A percentile compares a stretch with the other conserved stretches of the same genome.
Evolutionary conservation across 2,797 vertebrate genomes (phyloP).

Genomic region (Lithobates sylvaticus): DNA sequence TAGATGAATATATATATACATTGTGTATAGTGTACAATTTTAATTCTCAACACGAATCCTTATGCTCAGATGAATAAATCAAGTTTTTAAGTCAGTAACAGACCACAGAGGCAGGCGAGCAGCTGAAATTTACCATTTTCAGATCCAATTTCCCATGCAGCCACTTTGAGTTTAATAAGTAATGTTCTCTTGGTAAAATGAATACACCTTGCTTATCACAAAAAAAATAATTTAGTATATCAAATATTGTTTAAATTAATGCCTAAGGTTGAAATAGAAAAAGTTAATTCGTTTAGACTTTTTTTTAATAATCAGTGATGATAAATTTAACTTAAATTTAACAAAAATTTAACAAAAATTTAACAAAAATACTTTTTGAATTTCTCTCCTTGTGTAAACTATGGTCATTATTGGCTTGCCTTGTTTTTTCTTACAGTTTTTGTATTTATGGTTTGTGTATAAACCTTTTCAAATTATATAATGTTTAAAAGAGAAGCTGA

Average conservation of each 20-base stretch:
- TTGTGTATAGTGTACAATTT: background rate
- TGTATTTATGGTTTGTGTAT: slow-evolving; percentile 14
- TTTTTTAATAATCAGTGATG: slow-evolving; percentile 18
- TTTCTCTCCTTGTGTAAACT: background rate
- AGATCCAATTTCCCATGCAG: slow-evolving; percentile 30
- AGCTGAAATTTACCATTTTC: slow-evolving; percentile 14
- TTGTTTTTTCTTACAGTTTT: background rate
- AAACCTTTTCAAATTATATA: slow-evolving; percentile 29
- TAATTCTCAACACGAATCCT: background rate
- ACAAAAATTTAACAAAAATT: no score
- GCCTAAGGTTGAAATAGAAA: slow-evolving; percentile 22
- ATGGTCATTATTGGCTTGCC: background rate
- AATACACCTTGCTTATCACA: slow-evolving; percentile 17
- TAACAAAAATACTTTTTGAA: slow-evolving; percentile 23
- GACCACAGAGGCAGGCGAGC: slow-evolving; percentile 3
- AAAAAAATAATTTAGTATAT: slow-evolving; percentile 28
- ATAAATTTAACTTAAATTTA: slow-evolving; percentile 18
- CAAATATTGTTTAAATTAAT: slow-evolving; percentile 33
- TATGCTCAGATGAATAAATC: slow-evolving; percentile 5
- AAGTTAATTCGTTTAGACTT: slow-evolving; percentile 31
- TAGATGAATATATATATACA: no score
- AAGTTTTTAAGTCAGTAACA: background rate
- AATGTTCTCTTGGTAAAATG: slow-evolving; percentile 26
- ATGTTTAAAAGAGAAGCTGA: slow-evolving; percentile 22
- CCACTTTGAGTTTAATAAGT: slow-evolving; percentile 24